Base-by-base conservation (phyloP, 2,888 invertebrate genomes). In the Cheilosia scutellata region DNA sequence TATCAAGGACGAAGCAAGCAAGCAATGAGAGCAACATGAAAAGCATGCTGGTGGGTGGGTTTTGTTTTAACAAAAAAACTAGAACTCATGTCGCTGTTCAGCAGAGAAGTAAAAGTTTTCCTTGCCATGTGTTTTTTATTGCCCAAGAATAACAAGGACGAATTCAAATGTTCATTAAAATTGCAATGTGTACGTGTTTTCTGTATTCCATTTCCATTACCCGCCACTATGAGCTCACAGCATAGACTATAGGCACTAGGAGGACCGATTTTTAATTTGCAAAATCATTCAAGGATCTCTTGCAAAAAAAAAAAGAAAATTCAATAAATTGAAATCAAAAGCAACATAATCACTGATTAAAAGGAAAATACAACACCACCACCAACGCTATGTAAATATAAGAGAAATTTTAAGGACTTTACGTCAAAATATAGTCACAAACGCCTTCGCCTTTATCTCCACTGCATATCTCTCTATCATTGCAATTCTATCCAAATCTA, bases 111-210 rank as follows among this genome's bases (percentile, higher is more conserved):
- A 66, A 80, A 76, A 79, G 42, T 76, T 84, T 80, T 51, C 53
- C 47, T 53, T 53, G 57, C 47, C 70, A 63, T 83, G 68, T 79
- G 62, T 72, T 74, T 68, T 78, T 75, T 75, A 75, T 84, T 79
- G 58, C 79, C 70, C 79, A 80, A 80, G 75, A 80, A 76, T 70
- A 84, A 84, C 84, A 84, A 84, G 84, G 84, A 84, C 84, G 80
- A 84, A 80, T 80, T 84, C 79, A 84, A 84, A 84, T 79, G 84
- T 84, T 84, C 84, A 84, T 84, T 80, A 84, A 80, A 84, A 84
- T 76, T 84, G 80, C 70, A 84, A 71, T 76, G 84, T 84, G 60
- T 74, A 68, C 72, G 68, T 79, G 70, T 75, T 68, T 80, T 78
- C 63, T 58, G 80, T 75, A 76, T 80, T 83, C 47, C 84, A n/a